A percentile compares a stretch with the other conserved stretches of the same genome.
Conservation (phyloP, 2,888 invertebrate species). For the Trichacis sp. region DNA sequence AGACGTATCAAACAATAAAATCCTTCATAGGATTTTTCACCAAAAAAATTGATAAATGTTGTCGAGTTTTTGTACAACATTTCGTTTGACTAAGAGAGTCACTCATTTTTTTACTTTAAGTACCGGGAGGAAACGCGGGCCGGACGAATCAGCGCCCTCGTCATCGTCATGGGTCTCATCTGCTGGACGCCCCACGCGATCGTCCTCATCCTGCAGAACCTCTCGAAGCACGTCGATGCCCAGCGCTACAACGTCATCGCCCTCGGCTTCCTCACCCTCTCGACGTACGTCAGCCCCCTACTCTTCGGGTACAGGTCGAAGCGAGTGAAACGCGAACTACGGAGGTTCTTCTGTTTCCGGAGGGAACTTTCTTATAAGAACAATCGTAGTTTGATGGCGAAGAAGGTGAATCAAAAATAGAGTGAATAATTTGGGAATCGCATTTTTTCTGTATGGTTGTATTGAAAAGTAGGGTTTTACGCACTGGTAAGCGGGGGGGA, state of each 20-base stretch:
- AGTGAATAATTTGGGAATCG: no score
- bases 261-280: constrained; percentile 71
- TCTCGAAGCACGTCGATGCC: constrained; percentile 48
- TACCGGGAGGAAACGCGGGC: constrained; percentile 91
- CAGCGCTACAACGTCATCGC: constrained; percentile 61
- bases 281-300: constrained; percentile 78
- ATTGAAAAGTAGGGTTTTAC: no score
- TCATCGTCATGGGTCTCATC: constrained; percentile 77
- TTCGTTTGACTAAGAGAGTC: no score
- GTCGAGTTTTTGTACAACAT: no score
- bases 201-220: constrained; percentile 69
- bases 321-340: constrained; percentile 74
- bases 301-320: constrained; percentile 83
- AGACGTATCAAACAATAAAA: no score
- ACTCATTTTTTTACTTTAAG: no score
- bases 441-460: no score
- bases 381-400: constrained; percentile 69
- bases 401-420: no score
- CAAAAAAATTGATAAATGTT: no score
- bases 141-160: constrained; percentile 85
- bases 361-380: constrained; percentile 64
- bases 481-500: no score
- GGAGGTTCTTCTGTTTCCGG: constrained; percentile 70
- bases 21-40: no score
- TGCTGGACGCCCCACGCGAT: constrained; percentile 73